A percentile compares a stretch with the other conserved stretches of the same genome.
Evolutionary conservation across 2,113 vertebrate species (phyloP).

Genomic region (Cyprinus carpio): DNA sequence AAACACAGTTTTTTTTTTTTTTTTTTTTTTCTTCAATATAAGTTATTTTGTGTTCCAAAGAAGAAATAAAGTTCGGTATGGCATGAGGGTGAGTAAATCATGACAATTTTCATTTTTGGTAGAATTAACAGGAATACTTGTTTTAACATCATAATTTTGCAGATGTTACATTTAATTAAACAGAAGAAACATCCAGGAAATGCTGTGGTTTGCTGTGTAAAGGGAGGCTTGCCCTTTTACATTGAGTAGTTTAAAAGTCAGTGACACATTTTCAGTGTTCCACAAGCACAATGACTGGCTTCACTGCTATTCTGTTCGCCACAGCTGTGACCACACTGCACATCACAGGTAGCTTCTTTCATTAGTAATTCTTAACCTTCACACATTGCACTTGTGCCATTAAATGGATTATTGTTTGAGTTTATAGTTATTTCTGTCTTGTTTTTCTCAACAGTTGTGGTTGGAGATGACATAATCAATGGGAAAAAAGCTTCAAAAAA

Average conservation of each 20-base stretch:
- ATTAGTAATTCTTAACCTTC: background rate
- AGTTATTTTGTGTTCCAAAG: background rate
- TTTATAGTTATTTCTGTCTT: background rate
- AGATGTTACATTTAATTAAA: background rate
- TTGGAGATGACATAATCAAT: constrained; percentile 42
- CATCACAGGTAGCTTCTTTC: background rate
- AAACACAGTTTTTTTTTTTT: background rate
- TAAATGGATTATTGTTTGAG: background rate
- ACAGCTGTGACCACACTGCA: background rate
- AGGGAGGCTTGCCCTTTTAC: background rate
- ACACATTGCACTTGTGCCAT: background rate
- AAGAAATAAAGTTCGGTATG: background rate
- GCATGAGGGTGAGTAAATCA: background rate
- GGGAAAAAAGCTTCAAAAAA: constrained; percentile 27
- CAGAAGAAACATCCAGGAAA: background rate
- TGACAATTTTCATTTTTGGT: background rate
- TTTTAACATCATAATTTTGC: background rate
- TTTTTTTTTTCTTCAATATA: no score
- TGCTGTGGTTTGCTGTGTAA: background rate
- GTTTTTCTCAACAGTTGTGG: background rate
- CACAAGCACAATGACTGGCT: background rate
- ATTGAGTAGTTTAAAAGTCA: background rate
- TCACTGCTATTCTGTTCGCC: background rate
- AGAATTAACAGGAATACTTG: background rate
- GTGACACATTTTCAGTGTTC: background rate